Conservation (phyloP, 2,888 invertebrate genomes). For the Antheraea assamensis region DNA sequence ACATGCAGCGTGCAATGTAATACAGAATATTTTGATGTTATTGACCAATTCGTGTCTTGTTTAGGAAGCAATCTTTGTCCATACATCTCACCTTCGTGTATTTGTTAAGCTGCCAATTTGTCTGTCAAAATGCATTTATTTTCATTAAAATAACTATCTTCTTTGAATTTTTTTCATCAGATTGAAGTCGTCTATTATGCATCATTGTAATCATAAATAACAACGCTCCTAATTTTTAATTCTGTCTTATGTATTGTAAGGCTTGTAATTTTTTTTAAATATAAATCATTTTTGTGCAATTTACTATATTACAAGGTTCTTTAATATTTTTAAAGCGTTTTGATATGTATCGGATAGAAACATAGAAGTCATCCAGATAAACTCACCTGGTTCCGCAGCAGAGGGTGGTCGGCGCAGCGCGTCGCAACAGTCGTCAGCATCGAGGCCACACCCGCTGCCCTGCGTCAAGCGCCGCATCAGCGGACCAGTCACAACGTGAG, state of each 20-base stretch:
- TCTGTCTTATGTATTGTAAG: too few relatives aligned
- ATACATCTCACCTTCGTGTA: slow-evolving; percentile 60
- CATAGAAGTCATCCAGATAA: slow-evolving; percentile 31
- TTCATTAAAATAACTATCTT: slow-evolving; percentile 3
- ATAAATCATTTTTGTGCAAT: too few relatives aligned
- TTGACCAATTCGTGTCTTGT: slow-evolving; percentile 30
- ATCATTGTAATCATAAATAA: not conserved
- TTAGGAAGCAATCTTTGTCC: slow-evolving; percentile 3
- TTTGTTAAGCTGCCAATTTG: slow-evolving; percentile 63
- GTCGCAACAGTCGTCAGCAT: slow-evolving; percentile 80
- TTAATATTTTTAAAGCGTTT: not conserved
- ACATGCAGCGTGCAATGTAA: slow-evolving; percentile 24
- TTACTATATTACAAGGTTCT: too few relatives aligned
- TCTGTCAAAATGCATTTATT: slow-evolving; percentile 62
- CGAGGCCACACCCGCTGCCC: slow-evolving; percentile 78
- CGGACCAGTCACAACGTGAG: slow-evolving; percentile 82
- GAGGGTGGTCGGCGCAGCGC: slow-evolving; percentile 79
- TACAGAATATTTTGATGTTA: slow-evolving; percentile 27
- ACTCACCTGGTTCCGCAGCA: slow-evolving; percentile 77
- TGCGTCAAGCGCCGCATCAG: slow-evolving; percentile 82
- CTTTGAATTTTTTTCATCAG: not conserved
- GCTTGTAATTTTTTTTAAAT: too few relatives aligned
- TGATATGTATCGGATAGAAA: not conserved
- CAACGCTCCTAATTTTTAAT: not conserved
- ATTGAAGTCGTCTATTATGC: not conserved